Evolutionary conservation across 2,797 vertebrate species (phyloP).

Genomic region (Eulemur mongoz): DNA sequence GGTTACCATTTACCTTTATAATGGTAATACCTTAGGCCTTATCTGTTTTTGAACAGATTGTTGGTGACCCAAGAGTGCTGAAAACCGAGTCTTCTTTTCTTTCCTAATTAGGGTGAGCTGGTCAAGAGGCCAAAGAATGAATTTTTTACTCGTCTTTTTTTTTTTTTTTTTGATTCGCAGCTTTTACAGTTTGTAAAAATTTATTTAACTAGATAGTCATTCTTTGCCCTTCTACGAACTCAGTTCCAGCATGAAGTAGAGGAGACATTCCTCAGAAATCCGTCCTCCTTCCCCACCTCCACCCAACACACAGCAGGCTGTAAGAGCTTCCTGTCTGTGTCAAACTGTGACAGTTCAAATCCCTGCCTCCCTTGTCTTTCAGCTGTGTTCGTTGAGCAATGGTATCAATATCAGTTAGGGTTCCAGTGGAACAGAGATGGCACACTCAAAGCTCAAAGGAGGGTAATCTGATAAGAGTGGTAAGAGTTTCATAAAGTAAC

Average conservation of each 20-base stretch:
- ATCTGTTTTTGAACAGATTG: not conserved
- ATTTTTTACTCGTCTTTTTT: constrained; percentile 1
- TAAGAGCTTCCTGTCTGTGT: not conserved
- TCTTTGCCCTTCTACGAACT: not conserved
- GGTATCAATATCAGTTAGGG: not conserved
- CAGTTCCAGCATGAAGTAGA: not conserved
- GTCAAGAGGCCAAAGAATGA: not conserved
- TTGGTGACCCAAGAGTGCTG: not conserved
- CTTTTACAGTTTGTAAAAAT: constrained; percentile 33
- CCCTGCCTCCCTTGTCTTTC: not conserved
- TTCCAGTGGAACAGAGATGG: not conserved
- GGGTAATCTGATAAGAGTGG: not conserved
- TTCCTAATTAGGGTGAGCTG: not conserved
- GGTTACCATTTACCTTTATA: not conserved
- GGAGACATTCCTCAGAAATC: not conserved
- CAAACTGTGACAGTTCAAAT: not conserved
- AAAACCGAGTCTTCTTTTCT: not conserved
- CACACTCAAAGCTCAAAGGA: not conserved
- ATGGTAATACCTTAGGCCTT: not conserved
- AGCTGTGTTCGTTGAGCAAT: not conserved
- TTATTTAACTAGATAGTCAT: not conserved
- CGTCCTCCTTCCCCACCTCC: fast-evolving
- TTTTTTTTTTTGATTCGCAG: not conserved
- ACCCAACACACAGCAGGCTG: not conserved
- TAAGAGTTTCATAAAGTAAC: not conserved